Percentiles rank a stretch among this genome's conserved stretches.
Conservation (phyloP, 2,113 vertebrate species). For the Addax nasomaculatus region DNA sequence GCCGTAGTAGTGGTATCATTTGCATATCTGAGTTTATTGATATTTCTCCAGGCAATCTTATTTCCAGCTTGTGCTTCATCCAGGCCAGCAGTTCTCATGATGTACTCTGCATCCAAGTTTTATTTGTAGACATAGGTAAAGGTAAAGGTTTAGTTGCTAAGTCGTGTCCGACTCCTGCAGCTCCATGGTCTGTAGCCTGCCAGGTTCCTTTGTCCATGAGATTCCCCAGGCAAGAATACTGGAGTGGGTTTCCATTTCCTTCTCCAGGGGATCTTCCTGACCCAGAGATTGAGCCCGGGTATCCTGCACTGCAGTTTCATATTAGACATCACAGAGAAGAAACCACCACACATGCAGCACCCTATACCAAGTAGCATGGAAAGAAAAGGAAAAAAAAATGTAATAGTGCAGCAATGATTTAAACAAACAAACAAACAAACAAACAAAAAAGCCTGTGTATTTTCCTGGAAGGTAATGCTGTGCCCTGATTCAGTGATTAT, state of each 20-base stretch:
- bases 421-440: background rate
- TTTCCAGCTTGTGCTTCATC: background rate
- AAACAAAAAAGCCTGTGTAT: background rate
- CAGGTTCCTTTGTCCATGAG: background rate
- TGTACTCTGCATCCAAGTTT: background rate
- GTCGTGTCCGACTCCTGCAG: fast-evolving
- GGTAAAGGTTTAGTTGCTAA: background rate
- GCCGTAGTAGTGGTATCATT: background rate
- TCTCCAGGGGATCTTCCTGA: background rate
- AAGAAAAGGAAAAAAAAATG: background rate
- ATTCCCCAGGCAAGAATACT: background rate
- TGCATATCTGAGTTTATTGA: background rate
- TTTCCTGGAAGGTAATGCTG: background rate
- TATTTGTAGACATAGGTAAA: background rate
- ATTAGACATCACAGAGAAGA: background rate
- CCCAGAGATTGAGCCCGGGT: background rate
- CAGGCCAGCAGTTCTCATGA: background rate
- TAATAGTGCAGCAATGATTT: background rate
- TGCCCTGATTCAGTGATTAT: background rate
- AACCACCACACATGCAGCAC: fast-evolving
- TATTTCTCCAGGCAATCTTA: background rate
- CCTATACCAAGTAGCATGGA: background rate
- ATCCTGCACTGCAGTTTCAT: background rate
- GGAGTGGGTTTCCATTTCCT: background rate
- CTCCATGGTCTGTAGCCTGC: background rate